Base-by-base conservation (phyloP, 2,888 invertebrate genomes). In the Heliothis peltigera region DNA sequence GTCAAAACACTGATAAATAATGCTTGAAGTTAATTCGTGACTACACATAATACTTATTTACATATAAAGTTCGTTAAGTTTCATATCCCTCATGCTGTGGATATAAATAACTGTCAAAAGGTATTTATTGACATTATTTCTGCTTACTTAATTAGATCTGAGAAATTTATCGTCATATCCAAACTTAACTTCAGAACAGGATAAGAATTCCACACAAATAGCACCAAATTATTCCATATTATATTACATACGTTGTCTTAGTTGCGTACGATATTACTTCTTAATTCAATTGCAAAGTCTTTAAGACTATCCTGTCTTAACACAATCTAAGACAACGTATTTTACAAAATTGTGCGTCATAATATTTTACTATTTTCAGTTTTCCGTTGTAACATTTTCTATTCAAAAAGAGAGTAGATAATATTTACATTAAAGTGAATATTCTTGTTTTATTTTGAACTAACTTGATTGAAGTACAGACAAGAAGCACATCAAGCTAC, bases 361-460 rank as follows among this genome's bases (percentile, higher is more conserved):
- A n/a, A 75, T 81, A 87, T 89, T 90, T 89, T 91, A 91, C 90
- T 90, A 91, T 91, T 89, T 90, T 90, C 91, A 85, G 79, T 84
- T 91, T 89, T 88, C 77, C 73, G 47, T 49, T 69, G 76, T 76
- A 78, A 81, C 70, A 69, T 85, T 85, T 79, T 77, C 72, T 82
- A 75, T 66, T 75, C 48, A 82, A 83, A 75, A 75, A 79, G 67
- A 64, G 83, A 74, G 79, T 83, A 73, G 75, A 78, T 73, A 65
- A 68, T 80, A 84, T 81, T 78, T 84, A 84, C 82, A 84, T 66
- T 68, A 66, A 75, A 32, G 69, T 80, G 78, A 75, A 69, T 77
- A 82, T 80, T 80, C 68, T 67, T 59, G 64, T 70, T 56, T 42
- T 35, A 47, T 65, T 71, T 52, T 62, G 19, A 55, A 42, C 68